These are phyloP conservation scores for Leptatherina wallacei DNA, from an alignment of 2,797 vertebrate genomes.

Conservation along the genomic window DNA sequence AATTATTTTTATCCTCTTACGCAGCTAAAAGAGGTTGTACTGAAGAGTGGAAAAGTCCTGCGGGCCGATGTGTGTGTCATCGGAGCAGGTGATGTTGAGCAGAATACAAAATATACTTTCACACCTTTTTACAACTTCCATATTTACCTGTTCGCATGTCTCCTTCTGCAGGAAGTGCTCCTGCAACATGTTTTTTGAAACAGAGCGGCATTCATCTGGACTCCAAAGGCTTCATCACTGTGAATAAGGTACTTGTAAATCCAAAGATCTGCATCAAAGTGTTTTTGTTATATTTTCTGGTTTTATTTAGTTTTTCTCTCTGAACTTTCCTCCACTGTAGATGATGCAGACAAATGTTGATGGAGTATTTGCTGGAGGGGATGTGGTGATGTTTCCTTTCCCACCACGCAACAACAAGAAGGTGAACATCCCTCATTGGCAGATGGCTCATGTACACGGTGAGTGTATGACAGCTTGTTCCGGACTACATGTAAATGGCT, in stretches of 20 bases:
- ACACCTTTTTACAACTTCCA: not conserved
- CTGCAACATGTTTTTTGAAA: slow-evolving; percentile 93
- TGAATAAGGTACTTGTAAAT: slow-evolving; percentile 89
- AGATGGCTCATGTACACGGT: slow-evolving; percentile 98
- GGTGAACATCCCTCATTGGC: slow-evolving; percentile 98
- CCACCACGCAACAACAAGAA: slow-evolving; percentile 93
- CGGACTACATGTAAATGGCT: not conserved
- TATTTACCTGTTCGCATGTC: not conserved
- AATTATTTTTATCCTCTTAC: slow-evolving; percentile 29
- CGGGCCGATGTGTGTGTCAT: slow-evolving; percentile 95
- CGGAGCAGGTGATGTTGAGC: slow-evolving; percentile 87
- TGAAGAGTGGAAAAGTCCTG: slow-evolving; percentile 97
- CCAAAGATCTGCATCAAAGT: not conserved
- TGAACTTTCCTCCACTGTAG: slow-evolving; percentile 67
- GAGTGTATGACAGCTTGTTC: slow-evolving; percentile 50
- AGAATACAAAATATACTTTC: not conserved
- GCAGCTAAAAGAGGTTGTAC: slow-evolving; percentile 95
- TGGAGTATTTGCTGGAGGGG: slow-evolving; percentile 93
- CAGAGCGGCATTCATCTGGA: slow-evolving; percentile 93
- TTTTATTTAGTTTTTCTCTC: not conserved
- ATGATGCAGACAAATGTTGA: slow-evolving; percentile 96
- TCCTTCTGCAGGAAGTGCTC: slow-evolving; percentile 85
- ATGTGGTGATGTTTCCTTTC: slow-evolving; percentile 91
- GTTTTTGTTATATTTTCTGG: not conserved
- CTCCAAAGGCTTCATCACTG: slow-evolving; percentile 93